Evolutionary conservation across 2,888 invertebrate genomes (phyloP), one percentile per base, ranked within the genome.

Genomic region (Lampropteryx suffumata): DNA sequence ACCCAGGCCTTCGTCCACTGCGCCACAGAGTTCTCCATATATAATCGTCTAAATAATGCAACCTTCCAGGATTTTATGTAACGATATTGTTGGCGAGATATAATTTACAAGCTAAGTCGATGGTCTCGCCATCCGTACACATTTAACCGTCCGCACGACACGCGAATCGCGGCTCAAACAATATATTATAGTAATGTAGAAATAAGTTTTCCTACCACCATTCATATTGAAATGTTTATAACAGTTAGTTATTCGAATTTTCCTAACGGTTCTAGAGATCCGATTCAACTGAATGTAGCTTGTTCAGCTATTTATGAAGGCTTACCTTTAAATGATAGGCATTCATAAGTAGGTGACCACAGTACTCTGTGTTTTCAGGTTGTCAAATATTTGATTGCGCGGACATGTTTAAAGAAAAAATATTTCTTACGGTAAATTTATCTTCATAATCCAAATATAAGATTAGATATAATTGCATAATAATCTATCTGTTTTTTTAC

Each of bases 151-250:
- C 55, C 36, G 13, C 41, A 41, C 48, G 56, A 57, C 57, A 64
- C 52, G 56, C 56, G 41, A 45, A 54, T 46, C 36, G 45, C 54
- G 32, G 13, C 52, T 41, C 45, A 39, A 34, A 59, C 57, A 56
- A 55, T 64, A 61, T 58, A 55, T 64, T 58, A 62, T 53, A 44
- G 57, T 59, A 59, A 55, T 55, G 51, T 52, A 49, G 50, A 52
- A 62, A 51, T 61, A 62, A 58, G 56, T 55, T 52, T 53, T 45
- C 46, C 55, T 55, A 57, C 56, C 57, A 44, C 48, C 46, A 52
- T 59, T 56, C 50, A 57, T 46, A 57, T 51, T 55, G 62, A 62
- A 50, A 62, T 62, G 62, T 62, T 62, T 62, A 62, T 55, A 56
- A 56, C 45, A 28, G 33, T 52, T 12, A 57, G 45, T 59, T 55